Conservation (phyloP, 2,888 invertebrate species). For the Litoditis marina region DNA sequence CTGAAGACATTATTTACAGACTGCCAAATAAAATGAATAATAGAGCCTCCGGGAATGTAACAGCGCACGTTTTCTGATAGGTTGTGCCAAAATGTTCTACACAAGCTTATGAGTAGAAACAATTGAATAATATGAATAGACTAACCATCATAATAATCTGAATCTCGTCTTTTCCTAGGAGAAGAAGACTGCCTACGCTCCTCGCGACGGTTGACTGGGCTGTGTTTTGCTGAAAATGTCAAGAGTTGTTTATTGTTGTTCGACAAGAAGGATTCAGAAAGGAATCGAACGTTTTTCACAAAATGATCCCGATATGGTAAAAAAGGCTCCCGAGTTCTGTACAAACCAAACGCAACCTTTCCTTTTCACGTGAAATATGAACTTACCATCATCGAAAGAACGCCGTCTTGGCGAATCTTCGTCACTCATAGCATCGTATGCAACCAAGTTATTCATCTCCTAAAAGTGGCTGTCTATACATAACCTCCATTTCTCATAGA, state of each 20-base stretch:
- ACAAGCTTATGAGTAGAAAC: too few relatives aligned
- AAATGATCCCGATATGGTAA: too few relatives aligned
- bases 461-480: too few relatives aligned
- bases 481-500: too few relatives aligned
- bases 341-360: neutral
- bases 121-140: neutral
- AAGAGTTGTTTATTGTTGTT: neutral
- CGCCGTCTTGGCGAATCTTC: slow-evolving; percentile 32
- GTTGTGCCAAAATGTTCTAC: too few relatives aligned
- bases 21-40: too few relatives aligned
- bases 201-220: neutral
- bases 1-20: too few relatives aligned
- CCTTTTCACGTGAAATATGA: neutral
- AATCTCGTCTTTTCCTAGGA: slow-evolving; percentile 10
- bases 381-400: slow-evolving; percentile 20
- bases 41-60: too few relatives aligned
- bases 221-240: neutral
- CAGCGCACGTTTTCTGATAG: too few relatives aligned
- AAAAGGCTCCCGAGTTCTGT: neutral
- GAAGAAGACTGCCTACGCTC: slow-evolving; percentile 6
- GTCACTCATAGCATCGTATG: slow-evolving; percentile 34
- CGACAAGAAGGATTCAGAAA: too few relatives aligned
- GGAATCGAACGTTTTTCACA: too few relatives aligned
- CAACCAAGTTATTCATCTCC: slow-evolving; percentile 40
- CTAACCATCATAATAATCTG: slow-evolving; percentile 25